Evolutionary conservation across 2,113 vertebrate genomes (phyloP).

Genomic region (Eptesicus fuscus): DNA sequence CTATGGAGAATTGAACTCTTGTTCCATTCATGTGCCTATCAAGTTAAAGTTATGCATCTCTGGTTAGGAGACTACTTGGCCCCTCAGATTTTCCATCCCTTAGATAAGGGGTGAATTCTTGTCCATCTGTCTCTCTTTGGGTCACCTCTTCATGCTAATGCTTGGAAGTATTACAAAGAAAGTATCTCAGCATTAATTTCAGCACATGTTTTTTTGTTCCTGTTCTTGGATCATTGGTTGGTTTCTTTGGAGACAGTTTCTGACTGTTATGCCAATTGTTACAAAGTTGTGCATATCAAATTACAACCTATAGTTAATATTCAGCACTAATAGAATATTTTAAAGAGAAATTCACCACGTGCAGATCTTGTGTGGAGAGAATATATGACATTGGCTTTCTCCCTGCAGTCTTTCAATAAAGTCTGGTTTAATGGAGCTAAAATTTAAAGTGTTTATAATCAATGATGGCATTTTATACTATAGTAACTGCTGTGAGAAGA

Average conservation of each 20-base stretch:
- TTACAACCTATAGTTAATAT: conserved; percentile 68
- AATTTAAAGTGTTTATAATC: background rate
- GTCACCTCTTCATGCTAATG: conserved; percentile 4
- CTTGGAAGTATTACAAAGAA: conserved; percentile 61
- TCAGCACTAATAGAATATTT: conserved; percentile 59
- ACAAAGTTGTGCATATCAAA: conserved; percentile 47
- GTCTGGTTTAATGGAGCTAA: background rate
- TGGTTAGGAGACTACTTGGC: background rate
- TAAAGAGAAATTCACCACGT: conserved; percentile 34
- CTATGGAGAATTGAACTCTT: background rate
- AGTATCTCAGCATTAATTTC: conserved; percentile 42
- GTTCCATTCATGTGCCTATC: background rate
- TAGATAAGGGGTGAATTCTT: background rate
- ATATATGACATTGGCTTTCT: background rate
- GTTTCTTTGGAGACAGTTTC: conserved; percentile 70
- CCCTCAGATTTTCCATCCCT: background rate
- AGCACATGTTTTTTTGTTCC: conserved; percentile 54
- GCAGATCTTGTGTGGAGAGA: background rate
- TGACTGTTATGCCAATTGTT: conserved; percentile 49
- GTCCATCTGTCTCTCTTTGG: background rate
- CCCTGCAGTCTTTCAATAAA: background rate
- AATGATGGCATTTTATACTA: background rate
- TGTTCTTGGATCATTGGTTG: conserved; percentile 56
- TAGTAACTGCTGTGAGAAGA: background rate
- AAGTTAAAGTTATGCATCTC: background rate